phyloP scores from a whole-genome alignment of 1,140 invertebrate genomes.

The Polypedilum pembai region DNA sequence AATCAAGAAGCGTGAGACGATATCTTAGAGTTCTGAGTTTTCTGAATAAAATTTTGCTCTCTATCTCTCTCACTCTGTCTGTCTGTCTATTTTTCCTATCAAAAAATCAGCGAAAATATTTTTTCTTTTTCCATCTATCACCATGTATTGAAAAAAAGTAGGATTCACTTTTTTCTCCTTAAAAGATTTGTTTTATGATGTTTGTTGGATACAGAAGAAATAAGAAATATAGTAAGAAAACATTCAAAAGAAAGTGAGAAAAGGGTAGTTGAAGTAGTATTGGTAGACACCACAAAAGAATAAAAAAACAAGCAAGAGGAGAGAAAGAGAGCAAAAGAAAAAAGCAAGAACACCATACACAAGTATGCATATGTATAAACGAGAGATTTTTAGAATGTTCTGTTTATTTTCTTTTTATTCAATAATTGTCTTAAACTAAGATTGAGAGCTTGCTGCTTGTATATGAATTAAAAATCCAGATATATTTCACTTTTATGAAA shows the following conservation, averaged over 20 bases:
- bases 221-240: background rate
- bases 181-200: too few relatives aligned
- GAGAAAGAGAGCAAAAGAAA: background rate
- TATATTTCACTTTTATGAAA: too few relatives aligned
- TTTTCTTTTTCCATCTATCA: background rate
- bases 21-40: background rate
- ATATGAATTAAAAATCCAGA: too few relatives aligned
- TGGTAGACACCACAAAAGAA: background rate
- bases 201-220: background rate
- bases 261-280: background rate
- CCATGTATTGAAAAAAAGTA: background rate
- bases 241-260: constrained; percentile 15
- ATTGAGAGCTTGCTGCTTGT: too few relatives aligned
- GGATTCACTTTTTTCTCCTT: background rate
- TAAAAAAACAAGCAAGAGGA: background rate
- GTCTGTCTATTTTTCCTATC: too few relatives aligned
- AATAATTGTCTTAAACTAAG: too few relatives aligned
- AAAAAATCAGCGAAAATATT: background rate
- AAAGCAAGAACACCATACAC: too few relatives aligned
- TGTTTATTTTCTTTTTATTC: constrained; percentile 5
- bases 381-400: background rate
- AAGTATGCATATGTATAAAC: too few relatives aligned
- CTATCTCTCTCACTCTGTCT: background rate
- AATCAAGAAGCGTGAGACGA: background rate
- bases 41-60: background rate